A percentile compares a stretch with the other conserved stretches of the same genome.
Conservation (phyloP, 2,888 invertebrate species). For the Anticlea derivata region DNA sequence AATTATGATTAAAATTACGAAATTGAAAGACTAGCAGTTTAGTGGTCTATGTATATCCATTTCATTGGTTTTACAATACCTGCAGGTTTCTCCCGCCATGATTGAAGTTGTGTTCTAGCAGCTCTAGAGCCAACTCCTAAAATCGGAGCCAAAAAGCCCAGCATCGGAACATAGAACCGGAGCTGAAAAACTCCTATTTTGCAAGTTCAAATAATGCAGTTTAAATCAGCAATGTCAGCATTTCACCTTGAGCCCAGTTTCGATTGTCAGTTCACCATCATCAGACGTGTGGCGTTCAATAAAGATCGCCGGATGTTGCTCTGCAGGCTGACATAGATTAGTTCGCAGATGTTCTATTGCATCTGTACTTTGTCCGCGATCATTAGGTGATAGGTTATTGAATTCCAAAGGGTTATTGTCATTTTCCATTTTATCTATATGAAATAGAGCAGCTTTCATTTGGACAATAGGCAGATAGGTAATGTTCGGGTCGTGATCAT, state of each 20-base stretch:
- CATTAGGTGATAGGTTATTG: slow-evolving; percentile 3
- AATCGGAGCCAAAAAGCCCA: too few species aligned
- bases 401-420: slow-evolving; percentile 1
- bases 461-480: not conserved
- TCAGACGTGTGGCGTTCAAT: slow-evolving; percentile 55
- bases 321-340: slow-evolving; percentile 58
- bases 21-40: too few species aligned
- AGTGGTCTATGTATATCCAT: too few species aligned
- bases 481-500: too few species aligned
- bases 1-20: too few species aligned
- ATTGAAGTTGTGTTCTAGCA: too few species aligned
- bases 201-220: not conserved
- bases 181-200: not conserved
- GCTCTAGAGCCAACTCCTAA: too few species aligned
- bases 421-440: not conserved
- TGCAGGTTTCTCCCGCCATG: too few species aligned
- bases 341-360: slow-evolving; percentile 30
- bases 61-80: too few species aligned
- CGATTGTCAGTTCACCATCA: slow-evolving; percentile 42
- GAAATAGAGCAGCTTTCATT: slow-evolving; percentile 1
- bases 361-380: slow-evolving; percentile 15
- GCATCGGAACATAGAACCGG: too few species aligned
- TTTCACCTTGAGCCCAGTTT: slow-evolving; percentile 53
- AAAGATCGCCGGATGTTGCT: slow-evolving; percentile 66
- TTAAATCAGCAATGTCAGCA: slow-evolving; percentile 42